A percentile compares a stretch with the other conserved stretches of the same genome.
Evolutionary conservation across 2,797 vertebrate species (phyloP).

Genomic region (Spinus pinus): DNA sequence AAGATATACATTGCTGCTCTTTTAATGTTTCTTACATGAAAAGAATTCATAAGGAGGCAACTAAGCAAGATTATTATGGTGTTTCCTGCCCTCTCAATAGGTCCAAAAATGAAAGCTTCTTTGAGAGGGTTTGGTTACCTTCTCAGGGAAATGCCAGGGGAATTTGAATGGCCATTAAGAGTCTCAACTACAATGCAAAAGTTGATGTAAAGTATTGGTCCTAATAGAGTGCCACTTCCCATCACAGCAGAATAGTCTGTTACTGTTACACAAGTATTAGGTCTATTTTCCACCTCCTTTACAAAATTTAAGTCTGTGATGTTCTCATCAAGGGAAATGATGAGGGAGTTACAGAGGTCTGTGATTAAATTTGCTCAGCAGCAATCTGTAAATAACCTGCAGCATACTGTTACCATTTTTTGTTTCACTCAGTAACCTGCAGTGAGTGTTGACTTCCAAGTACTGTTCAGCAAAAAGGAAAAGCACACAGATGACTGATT

Average conservation of each 20-base stretch:
- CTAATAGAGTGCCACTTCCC: conserved; percentile 55
- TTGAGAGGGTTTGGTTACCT: conserved; percentile 22
- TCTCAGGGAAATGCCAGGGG: conserved; percentile 7
- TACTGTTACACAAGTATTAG: conserved; percentile 65
- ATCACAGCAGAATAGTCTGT: conserved; percentile 68
- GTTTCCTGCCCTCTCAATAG: neutral
- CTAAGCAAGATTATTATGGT: neutral
- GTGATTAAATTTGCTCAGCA: conserved; percentile 75
- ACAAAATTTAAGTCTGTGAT: conserved; percentile 72
- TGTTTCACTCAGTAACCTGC: conserved; percentile 56
- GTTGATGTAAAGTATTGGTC: conserved; percentile 65
- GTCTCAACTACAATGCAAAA: conserved; percentile 37
- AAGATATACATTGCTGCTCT: neutral
- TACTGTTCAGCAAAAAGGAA: conserved; percentile 38
- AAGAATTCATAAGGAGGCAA: neutral
- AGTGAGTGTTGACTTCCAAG: conserved; percentile 53
- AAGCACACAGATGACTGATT: neutral
- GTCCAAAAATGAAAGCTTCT: conserved; percentile 34
- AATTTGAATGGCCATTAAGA: conserved; percentile 68
- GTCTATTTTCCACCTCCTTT: conserved; percentile 58
- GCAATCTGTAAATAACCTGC: conserved; percentile 71
- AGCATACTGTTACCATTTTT: conserved; percentile 61
- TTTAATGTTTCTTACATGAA: neutral
- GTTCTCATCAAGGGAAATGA: conserved; percentile 73
- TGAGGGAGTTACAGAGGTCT: conserved; percentile 67